Evolutionary conservation across 2,797 vertebrate genomes (phyloP), one percentile per base, ranked within the genome.

Genomic region (Typhlichthys subterraneus): DNA sequence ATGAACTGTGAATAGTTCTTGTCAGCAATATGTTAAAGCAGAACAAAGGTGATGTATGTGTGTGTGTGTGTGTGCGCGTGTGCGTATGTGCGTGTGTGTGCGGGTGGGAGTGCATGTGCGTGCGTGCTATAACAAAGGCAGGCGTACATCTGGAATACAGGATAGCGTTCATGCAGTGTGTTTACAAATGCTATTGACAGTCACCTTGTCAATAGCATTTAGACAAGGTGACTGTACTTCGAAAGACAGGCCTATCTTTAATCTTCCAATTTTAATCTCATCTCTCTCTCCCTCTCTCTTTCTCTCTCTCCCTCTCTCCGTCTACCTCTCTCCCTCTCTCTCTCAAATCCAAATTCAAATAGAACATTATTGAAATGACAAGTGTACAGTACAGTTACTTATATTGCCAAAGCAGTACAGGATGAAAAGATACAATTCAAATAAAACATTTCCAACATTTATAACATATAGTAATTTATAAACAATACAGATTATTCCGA

Each of bases 71-170:
- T 38, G 1, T 8, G 33, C 8, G 76, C 11, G 51, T 53, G 65
- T 56, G 65, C 65, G 59, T 70, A 1, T 38, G 7, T 1, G 33
- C 9, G 10, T 77, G 65, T 69, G 73, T 61, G 67, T 2, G 23
- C 23, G 23, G 3, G 23, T 23, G 23, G 23, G 23, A 3, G 23
- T 23, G 23, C 23, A 23, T 23, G 23, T 23, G 23, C 3, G 23
- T 23, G 23, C 23, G 23, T 23, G 23, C 23, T 77, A 45, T 66
- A 71, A 65, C 72, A 67, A 70, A 51, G 57, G 61, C 68, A 9
- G 49, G 75, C 51, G 53, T 74, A 82, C 83, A 86, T 88, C 83
- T 86, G 81, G 69, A 81, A 79, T 74, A 76, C 73, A 72, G 65
- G 60, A 59, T 57, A 56, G 66, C 51, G 76, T 23, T 23, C 23